Percentiles rank a stretch among this genome's conserved stretches.
phyloP scores from a whole-genome alignment of 1,140 invertebrate genomes.

The Anastatus disparis region DNA sequence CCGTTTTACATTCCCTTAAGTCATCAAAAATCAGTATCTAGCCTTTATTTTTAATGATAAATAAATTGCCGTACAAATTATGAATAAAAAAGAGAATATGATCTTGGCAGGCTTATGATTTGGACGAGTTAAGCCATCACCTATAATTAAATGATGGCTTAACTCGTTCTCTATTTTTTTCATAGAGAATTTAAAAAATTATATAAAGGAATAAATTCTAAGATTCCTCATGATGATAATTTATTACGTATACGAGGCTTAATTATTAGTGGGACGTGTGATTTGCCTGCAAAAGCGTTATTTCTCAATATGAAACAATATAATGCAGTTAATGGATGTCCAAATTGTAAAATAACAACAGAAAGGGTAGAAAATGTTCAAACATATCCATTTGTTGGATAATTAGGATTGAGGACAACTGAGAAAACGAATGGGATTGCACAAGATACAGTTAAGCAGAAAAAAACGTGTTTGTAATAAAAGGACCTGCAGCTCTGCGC shows the following conservation, averaged over 20 bases:
- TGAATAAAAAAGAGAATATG: slow-evolving; percentile 2
- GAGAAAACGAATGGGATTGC: not conserved
- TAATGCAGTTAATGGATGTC: not conserved
- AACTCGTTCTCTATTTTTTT: not conserved
- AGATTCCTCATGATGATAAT: not conserved
- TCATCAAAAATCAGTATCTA: slow-evolving; percentile 16
- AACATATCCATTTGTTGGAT: not conserved
- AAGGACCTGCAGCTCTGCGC: not conserved
- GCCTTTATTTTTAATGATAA: slow-evolving; percentile 5
- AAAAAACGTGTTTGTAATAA: not conserved
- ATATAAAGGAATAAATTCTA: not conserved
- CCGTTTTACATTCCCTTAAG: too few relatives aligned
- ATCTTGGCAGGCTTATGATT: slow-evolving; percentile 15
- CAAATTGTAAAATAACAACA: not conserved
- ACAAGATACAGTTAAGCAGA: not conserved
- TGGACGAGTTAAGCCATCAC: not conserved
- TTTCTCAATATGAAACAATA: slow-evolving; percentile 14
- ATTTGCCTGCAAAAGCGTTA: slow-evolving; percentile 1
- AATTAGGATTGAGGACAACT: not conserved
- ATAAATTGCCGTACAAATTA: not conserved
- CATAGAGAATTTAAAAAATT: not conserved
- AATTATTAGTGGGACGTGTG: not conserved
- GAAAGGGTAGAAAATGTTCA: not conserved
- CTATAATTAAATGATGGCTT: too few relatives aligned
- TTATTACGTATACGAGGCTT: not conserved